Base-by-base conservation (phyloP, 92 coral and sea anemone genomes). In the Actinernus sp. region DNA sequence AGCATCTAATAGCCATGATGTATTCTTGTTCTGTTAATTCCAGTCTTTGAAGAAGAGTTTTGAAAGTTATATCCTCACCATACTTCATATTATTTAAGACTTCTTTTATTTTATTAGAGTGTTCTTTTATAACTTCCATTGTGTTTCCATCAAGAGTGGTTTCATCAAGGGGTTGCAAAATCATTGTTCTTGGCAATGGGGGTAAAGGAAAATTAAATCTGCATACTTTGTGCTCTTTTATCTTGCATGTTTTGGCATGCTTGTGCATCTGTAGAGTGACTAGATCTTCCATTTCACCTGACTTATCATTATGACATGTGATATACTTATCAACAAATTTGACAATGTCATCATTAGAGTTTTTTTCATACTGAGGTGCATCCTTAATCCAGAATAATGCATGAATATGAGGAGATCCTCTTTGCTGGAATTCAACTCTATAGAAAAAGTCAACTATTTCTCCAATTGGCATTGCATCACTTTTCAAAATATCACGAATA, bases 171-270 rank as follows among this genome's bases (percentile, higher is more conserved):
- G 92, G 87, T 2, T 13, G 26, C 8, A 85, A 60, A 26, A 85
- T 78, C 73, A 85, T 58, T 3, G 82, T 71, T 28, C 29, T 29
- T 21, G 14, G 71, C 92, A 85, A 71, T 13, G 92, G 88, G 2
- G 75, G 84, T 31, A 68, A 50, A 21, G 92, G 92, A 36, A 86
- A 81, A 44, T 86, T 81, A 46, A 86, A 66, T 38, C 92, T 66
- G 25, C 83, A 65, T 14, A 53, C 49, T 12, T 72, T 80, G 9
- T 71, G 40, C 11, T 81, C 76, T 10, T 8, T 61, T 22, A 74
- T 87, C 27, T 81, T 81, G 22, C 84, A 82, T 34, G 85, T 73
- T 34, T 87, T 87, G 3, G 93, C 83, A 76, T 81, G 84, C 51
- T 81, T 67, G 52, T 81, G 81, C 27, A 51, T 41, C 34, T 87